Evolutionary conservation across 2,888 invertebrate species (phyloP).

Genomic region (Crepidodera aurea): DNA sequence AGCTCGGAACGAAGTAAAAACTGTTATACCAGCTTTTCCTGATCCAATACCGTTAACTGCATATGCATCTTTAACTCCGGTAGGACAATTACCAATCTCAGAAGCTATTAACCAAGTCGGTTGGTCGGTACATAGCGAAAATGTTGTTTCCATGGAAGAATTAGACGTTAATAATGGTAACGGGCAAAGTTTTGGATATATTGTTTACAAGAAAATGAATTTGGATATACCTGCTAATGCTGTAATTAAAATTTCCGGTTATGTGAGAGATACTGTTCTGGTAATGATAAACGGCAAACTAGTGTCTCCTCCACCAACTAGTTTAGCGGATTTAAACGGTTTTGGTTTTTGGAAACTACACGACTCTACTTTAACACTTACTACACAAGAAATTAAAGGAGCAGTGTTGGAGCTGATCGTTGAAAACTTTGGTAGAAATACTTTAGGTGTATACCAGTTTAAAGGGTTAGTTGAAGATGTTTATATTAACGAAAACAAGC

Average conservation of each 20-base stretch:
- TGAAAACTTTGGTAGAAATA: conserved; percentile 86
- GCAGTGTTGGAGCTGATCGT: conserved; percentile 61
- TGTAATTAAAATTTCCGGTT: conserved; percentile 54
- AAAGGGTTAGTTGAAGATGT: conserved; percentile 59
- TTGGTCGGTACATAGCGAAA: conserved; percentile 9
- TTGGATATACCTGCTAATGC: conserved; percentile 49
- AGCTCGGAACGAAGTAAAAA: conserved; percentile 50
- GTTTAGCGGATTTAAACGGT: conserved; percentile 22
- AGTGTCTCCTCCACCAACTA: conserved; percentile 54
- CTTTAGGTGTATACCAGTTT: conserved; percentile 60
- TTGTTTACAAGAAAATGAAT: conserved; percentile 61
- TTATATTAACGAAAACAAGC: conserved; percentile 54
- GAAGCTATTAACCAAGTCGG: conserved; percentile 24
- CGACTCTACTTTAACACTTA: conserved; percentile 49
- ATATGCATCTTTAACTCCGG: conserved; percentile 45
- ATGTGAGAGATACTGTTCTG: conserved; percentile 63
- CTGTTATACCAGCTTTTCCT: conserved; percentile 53
- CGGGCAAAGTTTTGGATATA: conserved; percentile 67
- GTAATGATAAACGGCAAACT: conserved; percentile 61
- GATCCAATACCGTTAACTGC: conserved; percentile 48
- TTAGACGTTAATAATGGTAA: conserved; percentile 56
- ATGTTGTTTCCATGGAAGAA: conserved; percentile 50
- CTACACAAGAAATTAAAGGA: conserved; percentile 38
- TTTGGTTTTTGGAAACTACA: conserved; percentile 42
- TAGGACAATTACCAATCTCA: conserved; percentile 32